Conservation (phyloP, 2,113 vertebrate genomes). For the Leptobrachium ailaonicum region DNA sequence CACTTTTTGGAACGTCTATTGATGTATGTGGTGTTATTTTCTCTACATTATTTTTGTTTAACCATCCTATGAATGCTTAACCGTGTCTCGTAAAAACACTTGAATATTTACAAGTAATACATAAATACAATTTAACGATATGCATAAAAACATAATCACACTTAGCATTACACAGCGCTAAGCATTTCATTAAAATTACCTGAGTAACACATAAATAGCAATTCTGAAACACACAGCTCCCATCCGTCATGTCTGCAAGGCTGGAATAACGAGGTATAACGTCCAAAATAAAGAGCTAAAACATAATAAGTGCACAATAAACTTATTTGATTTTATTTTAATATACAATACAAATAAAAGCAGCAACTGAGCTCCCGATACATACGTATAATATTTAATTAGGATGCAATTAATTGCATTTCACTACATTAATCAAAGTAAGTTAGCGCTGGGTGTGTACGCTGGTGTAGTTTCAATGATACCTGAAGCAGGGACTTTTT, state of each 20-base stretch:
- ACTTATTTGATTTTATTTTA: background rate
- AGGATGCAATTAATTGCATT: background rate
- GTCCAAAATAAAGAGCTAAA: background rate
- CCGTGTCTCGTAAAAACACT: no score
- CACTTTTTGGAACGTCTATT: no score
- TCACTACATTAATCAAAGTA: background rate
- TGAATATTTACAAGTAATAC: no score
- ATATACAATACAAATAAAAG: background rate
- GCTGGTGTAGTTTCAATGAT: no score
- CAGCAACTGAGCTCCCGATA: background rate
- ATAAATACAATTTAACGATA: background rate
- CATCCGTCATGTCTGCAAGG: background rate
- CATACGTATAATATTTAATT: background rate
- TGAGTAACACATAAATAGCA: background rate
- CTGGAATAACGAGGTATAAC: background rate
- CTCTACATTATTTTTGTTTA: no score
- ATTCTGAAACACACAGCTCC: background rate
- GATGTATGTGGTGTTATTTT: no score
- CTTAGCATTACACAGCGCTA: background rate
- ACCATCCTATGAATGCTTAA: no score
- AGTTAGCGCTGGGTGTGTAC: background rate
- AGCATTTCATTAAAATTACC: background rate
- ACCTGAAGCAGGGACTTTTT: background rate
- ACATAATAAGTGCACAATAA: background rate
- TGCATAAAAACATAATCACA: background rate